A percentile compares a stretch with the other conserved stretches of the same genome.
These are phyloP conservation scores for Hemicrepidius hirtus DNA, from an alignment of 2,888 invertebrate species.

Conservation along the genomic window DNA sequence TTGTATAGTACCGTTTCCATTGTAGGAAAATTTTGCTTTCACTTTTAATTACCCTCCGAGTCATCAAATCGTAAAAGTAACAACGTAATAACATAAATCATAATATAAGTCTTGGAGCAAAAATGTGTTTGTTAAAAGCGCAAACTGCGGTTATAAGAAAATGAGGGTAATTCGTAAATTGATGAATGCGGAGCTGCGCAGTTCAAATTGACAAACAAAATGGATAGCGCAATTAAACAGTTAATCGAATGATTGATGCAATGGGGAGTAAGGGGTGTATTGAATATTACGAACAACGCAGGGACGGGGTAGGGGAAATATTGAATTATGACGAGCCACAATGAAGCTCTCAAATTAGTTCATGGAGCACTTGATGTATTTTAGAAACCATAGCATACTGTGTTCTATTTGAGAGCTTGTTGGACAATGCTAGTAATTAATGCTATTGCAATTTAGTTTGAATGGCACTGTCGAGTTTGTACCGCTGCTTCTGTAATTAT, in stretches of 20 bases:
- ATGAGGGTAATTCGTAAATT: conserved; percentile 66
- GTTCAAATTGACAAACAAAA: conserved; percentile 70
- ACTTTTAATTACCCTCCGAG: conserved; percentile 39
- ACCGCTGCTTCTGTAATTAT: conserved; percentile 47
- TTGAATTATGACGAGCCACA: conserved; percentile 66
- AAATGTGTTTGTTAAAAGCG: conserved; percentile 51
- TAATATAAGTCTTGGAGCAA: conserved; percentile 51
- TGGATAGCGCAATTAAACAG: conserved; percentile 71
- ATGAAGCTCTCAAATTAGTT: conserved; percentile 66
- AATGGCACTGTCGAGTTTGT: conserved; percentile 52
- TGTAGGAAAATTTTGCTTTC: conserved; percentile 34
- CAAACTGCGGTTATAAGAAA: conserved; percentile 59
- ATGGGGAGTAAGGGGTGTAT: conserved; percentile 58
- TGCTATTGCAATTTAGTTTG: conserved; percentile 56
- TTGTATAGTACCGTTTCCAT: conserved; percentile 15
- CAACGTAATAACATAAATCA: conserved; percentile 52
- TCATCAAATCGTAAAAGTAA: conserved; percentile 45
- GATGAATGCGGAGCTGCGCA: conserved; percentile 68
- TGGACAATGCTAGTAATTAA: conserved; percentile 56
- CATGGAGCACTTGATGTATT: conserved; percentile 59
- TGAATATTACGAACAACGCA: conserved; percentile 55
- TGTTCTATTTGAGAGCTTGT: conserved; percentile 51
- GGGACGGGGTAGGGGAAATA: conserved; percentile 51
- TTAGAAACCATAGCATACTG: conserved; percentile 52
- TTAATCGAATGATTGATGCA: conserved; percentile 71